These are phyloP conservation scores for Mormoops blainvillei DNA, from an alignment of 2,113 vertebrate species.

Conservation along the genomic window DNA sequence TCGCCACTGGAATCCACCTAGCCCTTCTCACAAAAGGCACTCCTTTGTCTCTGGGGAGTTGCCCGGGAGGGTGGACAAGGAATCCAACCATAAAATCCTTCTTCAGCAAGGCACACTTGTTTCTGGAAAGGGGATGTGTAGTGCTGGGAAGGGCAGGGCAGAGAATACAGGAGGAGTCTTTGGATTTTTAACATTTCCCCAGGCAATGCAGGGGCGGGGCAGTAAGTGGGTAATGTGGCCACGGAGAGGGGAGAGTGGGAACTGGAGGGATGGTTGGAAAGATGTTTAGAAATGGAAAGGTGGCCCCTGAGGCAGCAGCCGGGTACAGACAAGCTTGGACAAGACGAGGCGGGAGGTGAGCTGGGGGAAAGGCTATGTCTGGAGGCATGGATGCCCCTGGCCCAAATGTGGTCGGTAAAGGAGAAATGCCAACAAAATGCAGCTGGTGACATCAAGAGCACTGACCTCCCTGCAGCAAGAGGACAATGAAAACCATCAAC, in stretches of 20 bases:
- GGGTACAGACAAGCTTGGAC: neutral
- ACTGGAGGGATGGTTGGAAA: neutral
- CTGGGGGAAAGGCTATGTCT: neutral
- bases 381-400: neutral
- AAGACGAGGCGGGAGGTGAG: fast-evolving
- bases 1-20: neutral
- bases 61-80: neutral
- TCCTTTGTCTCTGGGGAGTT: neutral
- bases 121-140: neutral
- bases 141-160: neutral
- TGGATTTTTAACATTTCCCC: neutral
- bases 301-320: neutral
- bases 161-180: neutral
- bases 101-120: neutral
- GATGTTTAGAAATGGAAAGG: neutral
- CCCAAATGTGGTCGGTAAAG: neutral
- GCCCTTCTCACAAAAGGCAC: neutral
- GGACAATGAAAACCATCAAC: constrained; percentile 54
- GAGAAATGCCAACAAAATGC: neutral
- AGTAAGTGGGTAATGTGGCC: neutral
- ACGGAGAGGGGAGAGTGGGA: constrained; percentile 1
- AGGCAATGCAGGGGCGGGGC: neutral
- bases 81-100: neutral
- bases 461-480: neutral
- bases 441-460: neutral